Evolutionary conservation across 2,888 invertebrate species (phyloP).

Genomic region (Pedicia rivosa): DNA sequence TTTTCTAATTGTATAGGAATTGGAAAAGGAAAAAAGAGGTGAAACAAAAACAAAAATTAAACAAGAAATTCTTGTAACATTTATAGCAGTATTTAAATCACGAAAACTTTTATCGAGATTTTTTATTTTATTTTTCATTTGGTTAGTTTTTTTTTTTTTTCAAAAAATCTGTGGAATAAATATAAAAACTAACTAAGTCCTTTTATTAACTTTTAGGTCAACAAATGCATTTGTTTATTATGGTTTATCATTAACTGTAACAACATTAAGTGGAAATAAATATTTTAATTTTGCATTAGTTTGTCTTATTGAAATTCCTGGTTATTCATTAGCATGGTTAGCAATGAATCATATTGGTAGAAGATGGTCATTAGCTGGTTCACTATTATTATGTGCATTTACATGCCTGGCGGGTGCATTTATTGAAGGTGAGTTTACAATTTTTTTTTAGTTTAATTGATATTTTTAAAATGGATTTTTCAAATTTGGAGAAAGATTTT

Average conservation of each 20-base stretch:
- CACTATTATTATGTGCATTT: slow-evolving; percentile 34
- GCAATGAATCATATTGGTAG: slow-evolving; percentile 35
- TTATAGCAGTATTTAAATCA: slow-evolving; percentile 32
- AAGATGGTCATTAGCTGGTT: slow-evolving; percentile 34
- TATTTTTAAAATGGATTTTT: too few relatives aligned
- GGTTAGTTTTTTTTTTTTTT: too few relatives aligned
- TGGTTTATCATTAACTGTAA: slow-evolving; percentile 48
- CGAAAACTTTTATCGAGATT: slow-evolving; percentile 32
- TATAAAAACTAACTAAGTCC: too few relatives aligned
- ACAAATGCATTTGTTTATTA: slow-evolving; percentile 52
- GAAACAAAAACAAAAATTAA: slow-evolving; percentile 13
- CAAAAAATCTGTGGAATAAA: too few relatives aligned
- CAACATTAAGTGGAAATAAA: slow-evolving; percentile 47
- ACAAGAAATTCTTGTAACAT: slow-evolving; percentile 26
- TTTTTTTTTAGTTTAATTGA: too few relatives aligned
- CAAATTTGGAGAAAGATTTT: too few relatives aligned
- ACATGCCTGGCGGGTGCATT: slow-evolving; percentile 39
- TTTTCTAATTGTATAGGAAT: too few relatives aligned
- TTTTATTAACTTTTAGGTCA: too few relatives aligned
- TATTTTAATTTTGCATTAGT: slow-evolving; percentile 49
- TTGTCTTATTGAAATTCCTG: slow-evolving; percentile 42
- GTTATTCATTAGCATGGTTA: slow-evolving; percentile 35
- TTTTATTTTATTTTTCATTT: slow-evolving; percentile 32
- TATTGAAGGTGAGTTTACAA: too few relatives aligned
- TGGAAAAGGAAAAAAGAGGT: slow-evolving; percentile 5